Evolutionary conservation across 2,888 invertebrate genomes (phyloP), one percentile per base, ranked within the genome.

Genomic region (Terebella lapidaria): DNA sequence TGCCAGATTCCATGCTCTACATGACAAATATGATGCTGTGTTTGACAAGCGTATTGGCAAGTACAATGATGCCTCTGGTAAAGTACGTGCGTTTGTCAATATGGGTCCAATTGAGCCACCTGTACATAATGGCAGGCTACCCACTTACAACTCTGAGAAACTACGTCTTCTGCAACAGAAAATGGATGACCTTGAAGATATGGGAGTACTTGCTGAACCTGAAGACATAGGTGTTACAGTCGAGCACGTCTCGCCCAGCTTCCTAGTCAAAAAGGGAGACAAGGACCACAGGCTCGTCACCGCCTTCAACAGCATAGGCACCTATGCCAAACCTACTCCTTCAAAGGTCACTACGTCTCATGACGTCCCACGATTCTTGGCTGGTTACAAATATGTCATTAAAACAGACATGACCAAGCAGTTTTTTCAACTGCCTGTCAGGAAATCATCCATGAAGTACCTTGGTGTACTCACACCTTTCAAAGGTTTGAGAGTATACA

Each of bases 181-280:
- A 42, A 68, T 63, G 59, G 63, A 69, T 58, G 66, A 66, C 20
- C 61, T 70, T 3, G 70, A 71, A 56, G 5, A 25, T 1, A 22
- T 61, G 15, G 65, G 65, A 18, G 67, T 70, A 1, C 63, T 67
- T 46, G 52, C 27, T 4, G 51, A 53, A n/a, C 68, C 66, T 18
- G 69, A 68, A 56, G 57, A 64, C 47, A 30, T 60, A 18, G 63
- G 58, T 42, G 30, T 63, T 1, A 54, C 47, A 5, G 65, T 64
- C 2, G 69, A 71, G 29, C 68, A 71, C 46, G 46, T 69, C 10
- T 70, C 67, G 49, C 69, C 68, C 0, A 67, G 66, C 4, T 70
- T 70, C 51, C 60, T 71, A 18, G 62, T 70, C 1, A 68, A 66
- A 52, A 69, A 69, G 54, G 49, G 27, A 3, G n/a, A 26, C 20